phyloP scores from a whole-genome alignment of 1,140 invertebrate genomes.

The Heterodera carotae region DNA sequence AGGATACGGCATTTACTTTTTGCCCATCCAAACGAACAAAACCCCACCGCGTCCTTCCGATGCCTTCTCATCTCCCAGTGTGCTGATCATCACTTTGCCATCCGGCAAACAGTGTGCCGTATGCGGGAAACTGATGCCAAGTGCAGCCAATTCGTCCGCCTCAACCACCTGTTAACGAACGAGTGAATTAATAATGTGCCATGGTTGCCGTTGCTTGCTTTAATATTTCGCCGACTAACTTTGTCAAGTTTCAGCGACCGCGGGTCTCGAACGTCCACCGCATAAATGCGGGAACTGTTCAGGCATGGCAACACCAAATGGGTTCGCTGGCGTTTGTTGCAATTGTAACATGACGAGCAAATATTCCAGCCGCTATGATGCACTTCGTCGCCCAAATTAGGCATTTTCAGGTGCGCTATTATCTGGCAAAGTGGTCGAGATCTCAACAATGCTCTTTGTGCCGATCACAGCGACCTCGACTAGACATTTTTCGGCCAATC shows the following conservation, averaged over 20 bases:
- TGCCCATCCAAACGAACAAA: too few species aligned
- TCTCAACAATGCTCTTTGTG: too few species aligned
- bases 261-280: constrained; percentile 40
- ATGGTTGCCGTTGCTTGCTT: too few species aligned
- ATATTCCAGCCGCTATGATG: constrained; percentile 52
- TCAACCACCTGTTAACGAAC: constrained; percentile 69
- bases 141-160: constrained; percentile 73
- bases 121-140: constrained; percentile 80
- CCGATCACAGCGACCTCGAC: too few species aligned
- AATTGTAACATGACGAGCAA: constrained; percentile 46
- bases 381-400: constrained; percentile 49
- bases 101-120: constrained; percentile 87
- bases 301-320: constrained; percentile 50
- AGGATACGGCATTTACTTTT: too few species aligned
- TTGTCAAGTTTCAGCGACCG: constrained; percentile 53
- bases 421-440: too few species aligned
- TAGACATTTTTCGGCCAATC: too few species aligned
- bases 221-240: constrained; percentile 36
- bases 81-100: constrained; percentile 91
- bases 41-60: constrained; percentile 75
- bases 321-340: not conserved
- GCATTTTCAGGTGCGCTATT: constrained; percentile 37
- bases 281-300: constrained; percentile 42
- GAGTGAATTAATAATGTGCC: too few species aligned
- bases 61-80: constrained; percentile 80